Conservation (phyloP, 2,797 vertebrate species). For the Macropus fuliginosus region DNA sequence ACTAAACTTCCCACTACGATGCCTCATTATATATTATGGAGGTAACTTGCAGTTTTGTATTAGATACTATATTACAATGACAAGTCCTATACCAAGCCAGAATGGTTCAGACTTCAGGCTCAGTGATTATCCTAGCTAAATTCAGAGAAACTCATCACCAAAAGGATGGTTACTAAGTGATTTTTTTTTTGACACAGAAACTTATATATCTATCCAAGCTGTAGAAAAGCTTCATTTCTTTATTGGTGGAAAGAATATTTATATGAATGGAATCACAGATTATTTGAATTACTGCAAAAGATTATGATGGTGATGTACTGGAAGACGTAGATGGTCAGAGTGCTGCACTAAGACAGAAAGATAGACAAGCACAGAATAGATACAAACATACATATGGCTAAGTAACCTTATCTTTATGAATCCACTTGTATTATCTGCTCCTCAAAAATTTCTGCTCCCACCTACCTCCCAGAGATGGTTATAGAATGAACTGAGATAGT, state of each 20-base stretch:
- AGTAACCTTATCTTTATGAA: slow-evolving; percentile 42
- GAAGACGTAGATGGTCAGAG: slow-evolving; percentile 8
- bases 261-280: neutral
- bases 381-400: neutral
- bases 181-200: neutral
- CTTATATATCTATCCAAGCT: neutral
- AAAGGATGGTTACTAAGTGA: neutral
- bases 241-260: neutral
- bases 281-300: slow-evolving; percentile 7
- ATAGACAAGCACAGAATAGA: slow-evolving; percentile 32
- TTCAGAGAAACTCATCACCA: neutral
- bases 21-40: neutral
- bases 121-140: neutral
- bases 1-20: neutral
- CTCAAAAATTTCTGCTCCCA: slow-evolving; percentile 6
- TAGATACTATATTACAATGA: neutral
- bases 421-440: neutral
- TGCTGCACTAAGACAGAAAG: slow-evolving; percentile 28
- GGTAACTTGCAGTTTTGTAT: neutral
- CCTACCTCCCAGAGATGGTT: slow-evolving; percentile 22
- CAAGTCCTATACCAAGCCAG: neutral
- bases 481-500: slow-evolving; percentile 21
- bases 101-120: neutral
- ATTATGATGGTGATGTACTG: slow-evolving; percentile 36
- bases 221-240: neutral